Base-by-base conservation (phyloP, 2,797 vertebrate genomes). In the Fundulus diaphanus region DNA sequence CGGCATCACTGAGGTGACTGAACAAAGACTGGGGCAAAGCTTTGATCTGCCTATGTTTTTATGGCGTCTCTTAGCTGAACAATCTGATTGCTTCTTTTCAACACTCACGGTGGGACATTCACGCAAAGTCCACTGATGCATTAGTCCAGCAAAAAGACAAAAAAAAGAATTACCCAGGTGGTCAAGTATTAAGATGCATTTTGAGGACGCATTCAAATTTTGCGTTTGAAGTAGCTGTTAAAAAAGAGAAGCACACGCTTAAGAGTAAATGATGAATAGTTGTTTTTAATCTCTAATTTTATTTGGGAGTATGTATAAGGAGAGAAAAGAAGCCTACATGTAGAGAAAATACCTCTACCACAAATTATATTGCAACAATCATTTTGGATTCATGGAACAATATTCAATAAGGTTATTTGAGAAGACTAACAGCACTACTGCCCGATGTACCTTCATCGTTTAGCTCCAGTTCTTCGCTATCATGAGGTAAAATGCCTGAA, bases 121-220 rank as follows among this genome's bases (percentile, higher is more conserved):
- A 88, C 67, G 70, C 69, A 3, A 80, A 71, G 85, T 87, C 78
- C 83, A 84, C 75, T 85, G 82, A 85, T 80, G 73, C 81, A 88
- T 91, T 83, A 85, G 77, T 71, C 71, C 12, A 71, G 20, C 27
- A 27, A 76, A 73, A 46, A 74, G 71, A 56, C 42, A n/a, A 22
- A 12, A 35, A 48, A 72, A 9, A 24, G 35, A 78, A 90, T 88
- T 77, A 76, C 74, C 11, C 77, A 86, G 75, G 44, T 81, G 78
- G 85, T 88, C 83, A 88, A 89, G 88, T 56, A 90, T 90, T 90
- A 92, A 73, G 87, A 89, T 85, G 80, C 56, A 82, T 89, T 78
- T 68, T 42, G 51, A 70, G 69, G 68, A 76, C 79, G 73, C 59
- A 54, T 82, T 85, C 72, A 84, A 88, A 88, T 89, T 75, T 87